Percentiles rank a stretch among this genome's conserved stretches.
phyloP scores from a whole-genome alignment of 2,888 invertebrate species.

The Nowickia ferox region DNA sequence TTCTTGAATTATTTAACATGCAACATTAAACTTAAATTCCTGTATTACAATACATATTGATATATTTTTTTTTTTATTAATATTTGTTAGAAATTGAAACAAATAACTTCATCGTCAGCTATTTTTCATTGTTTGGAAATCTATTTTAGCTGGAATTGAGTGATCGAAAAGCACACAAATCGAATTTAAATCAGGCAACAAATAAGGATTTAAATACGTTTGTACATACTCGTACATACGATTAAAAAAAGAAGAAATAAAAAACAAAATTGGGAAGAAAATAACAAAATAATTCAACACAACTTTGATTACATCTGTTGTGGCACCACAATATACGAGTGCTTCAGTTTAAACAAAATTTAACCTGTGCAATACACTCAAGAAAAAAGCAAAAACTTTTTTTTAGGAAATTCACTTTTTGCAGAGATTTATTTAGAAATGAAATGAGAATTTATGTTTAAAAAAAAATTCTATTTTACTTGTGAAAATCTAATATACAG shows the following conservation, averaged over 20 bases:
- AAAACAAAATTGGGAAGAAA: conserved; percentile 1
- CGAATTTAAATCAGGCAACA: conserved; percentile 38
- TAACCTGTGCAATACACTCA: conserved; percentile 50
- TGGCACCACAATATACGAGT: conserved; percentile 51
- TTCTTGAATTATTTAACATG: neutral
- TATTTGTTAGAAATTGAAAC: conserved; percentile 11
- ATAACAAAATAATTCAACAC: conserved; percentile 64
- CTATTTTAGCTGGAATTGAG: conserved; percentile 29
- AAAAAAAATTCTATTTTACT: no score
- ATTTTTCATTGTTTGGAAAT: conserved; percentile 15
- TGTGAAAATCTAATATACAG: no score
- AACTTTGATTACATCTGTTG: conserved; percentile 71
- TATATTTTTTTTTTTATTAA: neutral
- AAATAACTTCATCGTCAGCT: neutral
- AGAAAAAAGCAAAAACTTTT: conserved; percentile 19
- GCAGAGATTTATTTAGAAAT: no score
- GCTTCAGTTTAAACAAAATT: conserved; percentile 40
- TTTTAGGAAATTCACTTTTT: no score
- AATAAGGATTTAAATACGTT: conserved; percentile 44
- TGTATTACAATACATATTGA: neutral
- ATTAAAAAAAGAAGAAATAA: neutral
- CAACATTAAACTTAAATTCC: neutral
- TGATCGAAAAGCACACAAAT: conserved; percentile 42
- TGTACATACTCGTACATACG: no score
- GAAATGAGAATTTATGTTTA: no score